Base-by-base conservation (phyloP, 2,888 invertebrate genomes). In the Lepidocyrtoides sp. region DNA sequence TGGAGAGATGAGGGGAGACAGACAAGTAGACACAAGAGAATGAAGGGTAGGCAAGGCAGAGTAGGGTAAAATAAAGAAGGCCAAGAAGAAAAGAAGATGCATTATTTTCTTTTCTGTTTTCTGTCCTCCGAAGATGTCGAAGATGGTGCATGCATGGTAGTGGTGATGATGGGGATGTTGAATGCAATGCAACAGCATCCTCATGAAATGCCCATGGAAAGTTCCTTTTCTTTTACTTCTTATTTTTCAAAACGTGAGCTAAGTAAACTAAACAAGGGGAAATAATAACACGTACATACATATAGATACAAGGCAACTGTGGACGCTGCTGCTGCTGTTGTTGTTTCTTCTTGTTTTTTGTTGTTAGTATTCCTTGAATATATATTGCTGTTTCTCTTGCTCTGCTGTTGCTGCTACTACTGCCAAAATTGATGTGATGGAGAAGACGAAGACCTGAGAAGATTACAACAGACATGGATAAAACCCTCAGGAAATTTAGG, bases 401-500 rank as follows among this genome's bases (percentile, higher is more conserved):
- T 41, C 72, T 51, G 36, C 29, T 69, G 69, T 48, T 69, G 26
- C 57, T 82, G n/a, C n/a, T n/a, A n/a, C 63, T 54, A 29, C 57
- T 57, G 23, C 54, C 51, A 51, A 79, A 81, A 81, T 79, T 36
- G 60, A 44, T 82, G 81, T 66, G 81, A 69, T 81, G n/a, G n/a
- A n/a, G 60, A 79, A 66, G 89, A 84, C 63, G 90, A 91, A 85
- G 72, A 87, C 91, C 87, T 83, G 91, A 87, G 91, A 91, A 91
- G 91, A 91, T 91, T 91, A 91, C 91, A 91, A 87, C 82, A 87
- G 91, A 87, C 91, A 87, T 91, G 91, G 86, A 87, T 91, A 91
- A 91, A 91, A 91, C 87, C 87, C 91, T 91, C 81, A 91, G 91
- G 91, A 91, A 91, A 91, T 91, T 91, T 87, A 91, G 87, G 91